Conservation (phyloP, 2,888 invertebrate genomes). For the Stegana nigrithorax region DNA sequence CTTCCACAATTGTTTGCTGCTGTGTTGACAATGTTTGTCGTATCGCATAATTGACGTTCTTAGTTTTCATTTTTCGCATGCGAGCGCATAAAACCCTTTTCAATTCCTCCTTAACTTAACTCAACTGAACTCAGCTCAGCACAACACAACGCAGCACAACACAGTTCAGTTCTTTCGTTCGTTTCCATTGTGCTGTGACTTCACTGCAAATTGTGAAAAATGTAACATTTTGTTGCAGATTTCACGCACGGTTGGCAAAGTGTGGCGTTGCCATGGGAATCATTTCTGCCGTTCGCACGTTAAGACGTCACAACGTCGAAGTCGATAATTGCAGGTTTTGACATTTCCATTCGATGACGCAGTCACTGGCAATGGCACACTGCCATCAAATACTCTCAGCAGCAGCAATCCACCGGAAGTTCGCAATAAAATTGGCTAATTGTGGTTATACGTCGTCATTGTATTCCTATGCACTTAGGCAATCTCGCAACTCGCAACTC, state of each 20-base stretch:
- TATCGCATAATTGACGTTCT: slow-evolving; percentile 15
- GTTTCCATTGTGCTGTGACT: background rate
- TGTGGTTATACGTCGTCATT: too few relatives aligned
- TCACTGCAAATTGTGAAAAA: slow-evolving; percentile 30
- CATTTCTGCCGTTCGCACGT: slow-evolving; percentile 18
- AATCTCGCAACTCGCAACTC: too few relatives aligned
- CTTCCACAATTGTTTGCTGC: too few relatives aligned
- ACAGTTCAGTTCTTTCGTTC: background rate
- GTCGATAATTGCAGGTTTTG: slow-evolving; percentile 17
- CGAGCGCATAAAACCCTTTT: background rate
- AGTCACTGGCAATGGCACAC: too few relatives aligned
- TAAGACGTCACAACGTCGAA: background rate
- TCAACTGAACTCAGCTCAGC: background rate
- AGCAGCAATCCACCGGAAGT: too few relatives aligned
- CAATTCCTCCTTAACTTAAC: background rate
- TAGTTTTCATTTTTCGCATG: slow-evolving; percentile 2
- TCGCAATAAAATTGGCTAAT: slow-evolving; percentile 41
- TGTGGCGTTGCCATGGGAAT: slow-evolving; percentile 13
- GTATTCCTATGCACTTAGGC: too few relatives aligned
- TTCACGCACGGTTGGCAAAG: slow-evolving; percentile 27
- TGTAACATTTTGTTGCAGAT: slow-evolving; percentile 44
- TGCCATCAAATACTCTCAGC: background rate
- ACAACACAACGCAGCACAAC: background rate
- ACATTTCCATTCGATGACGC: slow-evolving; percentile 1
- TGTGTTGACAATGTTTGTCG: background rate